These are phyloP conservation scores for Emys orbicularis DNA, from an alignment of 2,797 vertebrate species.

Conservation along the genomic window DNA sequence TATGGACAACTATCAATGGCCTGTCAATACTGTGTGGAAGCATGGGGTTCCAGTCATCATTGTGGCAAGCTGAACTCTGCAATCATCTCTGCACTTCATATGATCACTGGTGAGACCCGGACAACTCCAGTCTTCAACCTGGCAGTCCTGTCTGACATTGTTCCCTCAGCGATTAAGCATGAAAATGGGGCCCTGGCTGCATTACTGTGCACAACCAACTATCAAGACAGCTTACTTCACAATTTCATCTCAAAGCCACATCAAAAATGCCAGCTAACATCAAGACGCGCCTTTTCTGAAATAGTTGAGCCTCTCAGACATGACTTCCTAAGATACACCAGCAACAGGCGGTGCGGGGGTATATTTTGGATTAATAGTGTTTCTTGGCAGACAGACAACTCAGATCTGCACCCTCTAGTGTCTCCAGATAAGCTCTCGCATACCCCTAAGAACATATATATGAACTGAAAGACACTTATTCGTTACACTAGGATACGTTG, in stretches of 20 bases:
- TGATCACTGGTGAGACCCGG: neutral
- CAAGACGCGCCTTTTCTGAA: neutral
- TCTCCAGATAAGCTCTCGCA: neutral
- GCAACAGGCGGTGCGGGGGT: too few species aligned
- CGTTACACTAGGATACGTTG: neutral
- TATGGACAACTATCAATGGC: neutral
- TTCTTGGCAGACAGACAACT: neutral
- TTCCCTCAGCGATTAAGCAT: neutral
- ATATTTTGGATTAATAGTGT: neutral
- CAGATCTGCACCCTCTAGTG: neutral
- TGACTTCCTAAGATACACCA: neutral
- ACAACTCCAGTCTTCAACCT: neutral
- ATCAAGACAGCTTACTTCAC: neutral
- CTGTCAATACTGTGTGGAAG: neutral
- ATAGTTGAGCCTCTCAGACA: neutral
- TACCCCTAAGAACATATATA: neutral
- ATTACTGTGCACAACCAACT: neutral
- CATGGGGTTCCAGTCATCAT: neutral
- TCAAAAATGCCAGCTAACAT: neutral
- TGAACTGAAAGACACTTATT: neutral
- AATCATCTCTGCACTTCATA: neutral
- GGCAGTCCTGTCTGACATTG: neutral
- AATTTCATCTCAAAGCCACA: neutral
- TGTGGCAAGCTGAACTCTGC: neutral
- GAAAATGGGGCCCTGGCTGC: neutral